phyloP scores from a whole-genome alignment of 2,797 vertebrate genomes.

The Eulemur albifrons region DNA sequence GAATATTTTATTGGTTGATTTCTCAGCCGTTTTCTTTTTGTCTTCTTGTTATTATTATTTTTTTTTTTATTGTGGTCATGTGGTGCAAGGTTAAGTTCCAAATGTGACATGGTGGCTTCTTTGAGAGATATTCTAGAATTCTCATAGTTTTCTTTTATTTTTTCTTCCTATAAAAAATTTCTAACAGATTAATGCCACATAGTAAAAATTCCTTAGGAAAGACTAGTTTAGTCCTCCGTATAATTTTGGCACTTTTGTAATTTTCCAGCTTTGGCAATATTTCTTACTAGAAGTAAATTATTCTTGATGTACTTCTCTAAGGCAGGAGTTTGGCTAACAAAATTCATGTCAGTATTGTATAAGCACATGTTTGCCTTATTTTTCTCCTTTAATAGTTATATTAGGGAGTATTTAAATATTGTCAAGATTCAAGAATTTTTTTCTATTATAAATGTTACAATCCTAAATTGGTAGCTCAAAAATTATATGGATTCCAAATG shows the following conservation, averaged over 20 bases:
- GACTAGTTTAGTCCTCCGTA: not conserved
- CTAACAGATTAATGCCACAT: not conserved
- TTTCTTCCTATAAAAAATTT: not conserved
- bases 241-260: not conserved
- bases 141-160: not conserved
- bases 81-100: not conserved
- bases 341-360: not conserved
- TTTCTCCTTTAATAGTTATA: not conserved
- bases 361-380: not conserved
- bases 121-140: not conserved
- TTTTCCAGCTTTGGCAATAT: not conserved
- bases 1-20: conserved; percentile 12
- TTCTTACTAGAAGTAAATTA: conserved; percentile 28
- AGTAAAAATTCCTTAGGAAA: not conserved
- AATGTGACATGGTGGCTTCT: not conserved
- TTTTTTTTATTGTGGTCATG: not conserved
- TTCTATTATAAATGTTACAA: not conserved
- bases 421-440: not conserved
- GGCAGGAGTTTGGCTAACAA: not conserved
- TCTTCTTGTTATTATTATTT: not conserved
- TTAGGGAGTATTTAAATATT: not conserved
- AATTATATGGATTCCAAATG: not conserved
- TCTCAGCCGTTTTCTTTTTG: not conserved
- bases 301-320: conserved; percentile 23
- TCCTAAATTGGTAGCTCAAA: not conserved